Percentiles rank a stretch among this genome's conserved stretches.
These are phyloP conservation scores for Penaeus vannamei DNA, from an alignment of 1,140 invertebrate genomes.

Conservation along the genomic window DNA sequence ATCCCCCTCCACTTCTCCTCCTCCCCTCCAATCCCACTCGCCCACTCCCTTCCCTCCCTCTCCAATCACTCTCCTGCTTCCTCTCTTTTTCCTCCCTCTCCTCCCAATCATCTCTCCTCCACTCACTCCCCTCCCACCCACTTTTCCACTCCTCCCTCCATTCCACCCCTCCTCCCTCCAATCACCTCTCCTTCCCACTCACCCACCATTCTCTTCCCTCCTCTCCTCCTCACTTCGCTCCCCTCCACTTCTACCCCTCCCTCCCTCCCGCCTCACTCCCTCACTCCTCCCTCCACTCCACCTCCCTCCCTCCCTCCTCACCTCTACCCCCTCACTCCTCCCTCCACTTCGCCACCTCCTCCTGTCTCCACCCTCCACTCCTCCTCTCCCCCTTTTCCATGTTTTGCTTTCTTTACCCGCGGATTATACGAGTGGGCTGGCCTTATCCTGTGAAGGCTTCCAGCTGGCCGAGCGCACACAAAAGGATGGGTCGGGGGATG, in stretches of 20 bases:
- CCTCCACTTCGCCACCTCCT: too few relatives aligned
- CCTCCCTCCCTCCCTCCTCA: not conserved
- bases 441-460: slow-evolving; percentile 41
- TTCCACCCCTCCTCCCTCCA: not conserved
- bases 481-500: not conserved
- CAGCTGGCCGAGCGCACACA: slow-evolving; percentile 31
- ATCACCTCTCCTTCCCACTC: not conserved
- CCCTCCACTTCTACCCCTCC: not conserved
- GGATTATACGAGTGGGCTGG: slow-evolving; percentile 10
- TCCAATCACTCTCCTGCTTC: not conserved
- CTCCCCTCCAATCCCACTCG: too few relatives aligned
- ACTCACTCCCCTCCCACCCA: not conserved
- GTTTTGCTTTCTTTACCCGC: slow-evolving; percentile 50
- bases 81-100: not conserved
- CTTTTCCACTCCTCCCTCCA: not conserved
- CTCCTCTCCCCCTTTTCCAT: not conserved
- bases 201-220: not conserved
- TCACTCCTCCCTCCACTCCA: not conserved
- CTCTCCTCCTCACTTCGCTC: too few relatives aligned
- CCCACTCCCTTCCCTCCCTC: not conserved
- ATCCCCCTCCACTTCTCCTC: too few relatives aligned
- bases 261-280: not conserved
- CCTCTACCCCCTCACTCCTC: not conserved
- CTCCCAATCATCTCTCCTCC: not conserved
- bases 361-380: not conserved